Conservation (phyloP, 1,140 invertebrate species). For the Coelopa frigida region DNA sequence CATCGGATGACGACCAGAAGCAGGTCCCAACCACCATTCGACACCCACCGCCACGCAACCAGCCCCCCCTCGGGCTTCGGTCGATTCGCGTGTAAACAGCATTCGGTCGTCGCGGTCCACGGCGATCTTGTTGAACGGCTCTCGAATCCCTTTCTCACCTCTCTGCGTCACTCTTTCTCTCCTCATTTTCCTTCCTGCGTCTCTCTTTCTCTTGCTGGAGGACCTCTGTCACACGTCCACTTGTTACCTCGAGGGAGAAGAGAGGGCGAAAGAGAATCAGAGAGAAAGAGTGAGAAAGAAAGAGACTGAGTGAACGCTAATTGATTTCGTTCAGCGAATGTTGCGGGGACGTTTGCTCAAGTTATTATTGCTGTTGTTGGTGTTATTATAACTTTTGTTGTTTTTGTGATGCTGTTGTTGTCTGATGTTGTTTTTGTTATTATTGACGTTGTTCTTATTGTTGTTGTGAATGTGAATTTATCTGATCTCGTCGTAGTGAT, state of each 20-base stretch:
- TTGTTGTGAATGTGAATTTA: neutral
- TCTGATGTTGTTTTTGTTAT: slow-evolving; percentile 3
- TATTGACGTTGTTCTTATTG: neutral
- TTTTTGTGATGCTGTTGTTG: neutral
- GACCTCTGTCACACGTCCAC: neutral
- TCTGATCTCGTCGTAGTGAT: neutral
- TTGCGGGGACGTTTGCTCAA: slow-evolving; percentile 13
- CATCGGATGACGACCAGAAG: slow-evolving; percentile 3
- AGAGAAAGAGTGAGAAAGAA: too few relatives aligned
- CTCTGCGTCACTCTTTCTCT: neutral
- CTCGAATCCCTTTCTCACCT: neutral
- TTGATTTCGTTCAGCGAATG: slow-evolving; percentile 17
- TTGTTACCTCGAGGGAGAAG: slow-evolving; percentile 7
- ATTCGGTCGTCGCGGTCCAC: neutral
- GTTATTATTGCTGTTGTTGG: slow-evolving; percentile 6
- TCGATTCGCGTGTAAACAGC: neutral
- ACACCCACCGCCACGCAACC: neutral
- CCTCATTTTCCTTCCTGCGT: neutral
- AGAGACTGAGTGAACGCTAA: too few relatives aligned
- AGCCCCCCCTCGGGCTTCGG: neutral
- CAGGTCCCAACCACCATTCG: neutral
- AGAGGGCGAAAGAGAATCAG: too few relatives aligned
- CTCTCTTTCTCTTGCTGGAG: neutral
- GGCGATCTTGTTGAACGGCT: neutral
- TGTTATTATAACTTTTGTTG: neutral